Evolutionary conservation across 1,140 invertebrate species (phyloP).

Genomic region (Pseudomyrmex sp.): DNA sequence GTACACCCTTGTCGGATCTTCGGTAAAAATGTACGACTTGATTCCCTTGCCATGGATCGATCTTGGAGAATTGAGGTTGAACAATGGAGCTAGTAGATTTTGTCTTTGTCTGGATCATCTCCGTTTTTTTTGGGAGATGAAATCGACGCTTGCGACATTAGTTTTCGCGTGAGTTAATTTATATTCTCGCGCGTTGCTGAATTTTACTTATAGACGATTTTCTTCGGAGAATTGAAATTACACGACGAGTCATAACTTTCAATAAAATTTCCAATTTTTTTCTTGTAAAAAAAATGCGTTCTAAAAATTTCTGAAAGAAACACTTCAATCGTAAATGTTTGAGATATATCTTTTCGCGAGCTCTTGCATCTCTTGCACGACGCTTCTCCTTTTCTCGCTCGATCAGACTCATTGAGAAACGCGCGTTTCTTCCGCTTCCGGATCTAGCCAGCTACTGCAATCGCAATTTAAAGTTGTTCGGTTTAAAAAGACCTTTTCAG

Average conservation of each 20-base stretch:
- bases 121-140: slow-evolving; percentile 29
- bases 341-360: background rate
- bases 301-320: background rate
- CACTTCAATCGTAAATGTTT: slow-evolving; percentile 13
- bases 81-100: slow-evolving; percentile 8
- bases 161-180: slow-evolving; percentile 39
- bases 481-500: slow-evolving; percentile 32
- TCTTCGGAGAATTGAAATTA: background rate
- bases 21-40: slow-evolving; percentile 7
- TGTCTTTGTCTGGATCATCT: slow-evolving; percentile 34
- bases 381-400: slow-evolving; percentile 16
- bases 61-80: slow-evolving; percentile 26
- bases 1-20: background rate
- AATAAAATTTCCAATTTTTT: background rate
- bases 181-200: background rate
- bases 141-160: slow-evolving; percentile 33
- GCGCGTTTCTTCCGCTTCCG: slow-evolving; percentile 26
- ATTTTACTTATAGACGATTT: background rate
- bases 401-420: slow-evolving; percentile 31
- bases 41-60: slow-evolving; percentile 6
- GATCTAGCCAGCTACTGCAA: slow-evolving; percentile 14
- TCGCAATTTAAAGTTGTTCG: slow-evolving; percentile 50
- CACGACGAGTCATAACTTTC: background rate
- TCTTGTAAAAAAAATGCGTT: background rate
- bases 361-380: slow-evolving; percentile 16